Conservation (phyloP, 2,797 vertebrate species). For the Halcyon chelicuti region DNA sequence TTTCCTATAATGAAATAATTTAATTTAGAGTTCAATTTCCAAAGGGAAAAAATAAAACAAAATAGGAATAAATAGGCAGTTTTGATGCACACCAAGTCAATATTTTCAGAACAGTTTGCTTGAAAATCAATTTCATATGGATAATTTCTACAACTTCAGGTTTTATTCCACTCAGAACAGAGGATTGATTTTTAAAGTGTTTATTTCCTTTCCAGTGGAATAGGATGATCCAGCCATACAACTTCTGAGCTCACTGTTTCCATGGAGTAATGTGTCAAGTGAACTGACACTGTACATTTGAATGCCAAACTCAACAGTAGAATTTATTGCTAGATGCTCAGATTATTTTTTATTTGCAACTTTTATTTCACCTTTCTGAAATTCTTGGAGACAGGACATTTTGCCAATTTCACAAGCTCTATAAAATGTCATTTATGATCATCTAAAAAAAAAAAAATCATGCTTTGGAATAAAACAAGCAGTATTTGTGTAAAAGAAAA, state of each 20-base stretch:
- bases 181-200: neutral
- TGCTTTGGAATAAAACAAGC: neutral
- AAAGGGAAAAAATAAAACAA: neutral
- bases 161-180: neutral
- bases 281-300: neutral
- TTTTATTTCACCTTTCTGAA: neutral
- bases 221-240: neutral
- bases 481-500: neutral
- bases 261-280: neutral
- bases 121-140: neutral
- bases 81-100: neutral
- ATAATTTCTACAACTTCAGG: neutral
- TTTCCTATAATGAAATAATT: neutral
- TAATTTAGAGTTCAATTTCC: neutral
- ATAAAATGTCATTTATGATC: neutral
- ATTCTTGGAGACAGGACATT: neutral
- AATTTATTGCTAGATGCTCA: neutral
- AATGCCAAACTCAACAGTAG: neutral
- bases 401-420: neutral
- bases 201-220: neutral
- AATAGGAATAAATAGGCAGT: neutral
- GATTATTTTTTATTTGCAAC: neutral
- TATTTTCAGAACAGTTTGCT: neutral
- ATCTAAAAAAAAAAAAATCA: neutral
- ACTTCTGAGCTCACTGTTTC: neutral